A percentile compares a stretch with the other conserved stretches of the same genome.
Conservation (phyloP, 2,888 invertebrate species). For the Ecliptopera silaceata region DNA sequence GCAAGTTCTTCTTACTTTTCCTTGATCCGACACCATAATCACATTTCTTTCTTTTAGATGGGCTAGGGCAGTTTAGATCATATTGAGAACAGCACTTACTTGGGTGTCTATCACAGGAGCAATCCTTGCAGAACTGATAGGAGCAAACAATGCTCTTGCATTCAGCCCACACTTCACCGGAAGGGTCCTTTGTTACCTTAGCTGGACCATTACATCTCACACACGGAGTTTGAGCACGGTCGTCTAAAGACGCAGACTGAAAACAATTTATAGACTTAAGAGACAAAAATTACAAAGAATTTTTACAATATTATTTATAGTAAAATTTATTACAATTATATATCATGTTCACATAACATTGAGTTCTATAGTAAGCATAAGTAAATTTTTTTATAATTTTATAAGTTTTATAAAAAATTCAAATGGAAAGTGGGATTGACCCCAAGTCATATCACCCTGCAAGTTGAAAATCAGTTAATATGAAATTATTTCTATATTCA, state of each 20-base stretch:
- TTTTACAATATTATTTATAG: too few relatives aligned
- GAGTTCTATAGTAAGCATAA: too few relatives aligned
- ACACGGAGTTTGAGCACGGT: slow-evolving; percentile 66
- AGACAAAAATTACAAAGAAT: not conserved
- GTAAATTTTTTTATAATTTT: too few relatives aligned
- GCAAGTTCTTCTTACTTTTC: slow-evolving; percentile 72
- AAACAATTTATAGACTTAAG: slow-evolving; percentile 36
- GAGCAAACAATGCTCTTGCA: slow-evolving; percentile 76
- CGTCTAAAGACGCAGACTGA: slow-evolving; percentile 69
- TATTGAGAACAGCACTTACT: slow-evolving; percentile 69
- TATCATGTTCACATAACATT: too few relatives aligned
- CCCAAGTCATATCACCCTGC: too few relatives aligned
- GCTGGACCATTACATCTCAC: slow-evolving; percentile 70
- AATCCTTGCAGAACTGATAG: slow-evolving; percentile 79
- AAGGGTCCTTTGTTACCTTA: slow-evolving; percentile 66
- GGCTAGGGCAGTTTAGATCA: slow-evolving; percentile 74
- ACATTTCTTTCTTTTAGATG: slow-evolving; percentile 74
- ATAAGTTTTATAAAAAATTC: too few relatives aligned
- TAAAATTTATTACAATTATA: too few relatives aligned
- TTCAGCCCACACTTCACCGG: slow-evolving; percentile 80
- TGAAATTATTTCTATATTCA: too few relatives aligned
- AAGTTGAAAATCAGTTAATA: too few relatives aligned
- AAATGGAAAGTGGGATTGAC: too few relatives aligned
- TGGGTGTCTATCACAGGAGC: slow-evolving; percentile 68
- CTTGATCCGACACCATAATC: slow-evolving; percentile 64